Evolutionary conservation across 2,113 vertebrate species (phyloP).

Genomic region (Rana temporaria): DNA sequence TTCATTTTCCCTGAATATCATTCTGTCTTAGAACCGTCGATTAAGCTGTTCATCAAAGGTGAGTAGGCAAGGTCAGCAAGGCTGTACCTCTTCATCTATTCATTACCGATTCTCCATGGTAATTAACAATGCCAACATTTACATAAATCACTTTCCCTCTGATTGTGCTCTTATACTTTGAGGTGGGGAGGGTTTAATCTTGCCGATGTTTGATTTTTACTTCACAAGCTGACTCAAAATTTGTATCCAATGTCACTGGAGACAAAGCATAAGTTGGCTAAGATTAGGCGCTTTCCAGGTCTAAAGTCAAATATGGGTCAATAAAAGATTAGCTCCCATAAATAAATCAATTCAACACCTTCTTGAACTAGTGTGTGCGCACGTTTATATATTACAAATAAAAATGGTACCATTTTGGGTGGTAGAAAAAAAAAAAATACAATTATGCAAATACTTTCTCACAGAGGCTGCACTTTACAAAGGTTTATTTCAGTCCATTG

Average conservation of each 20-base stretch:
- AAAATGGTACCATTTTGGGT: no score
- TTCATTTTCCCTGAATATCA: slow-evolving; percentile 88
- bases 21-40: slow-evolving; percentile 78
- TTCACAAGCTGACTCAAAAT: slow-evolving; percentile 16
- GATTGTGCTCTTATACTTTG: slow-evolving; percentile 72
- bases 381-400: no score
- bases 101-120: slow-evolving; percentile 73
- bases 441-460: no score
- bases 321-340: no score
- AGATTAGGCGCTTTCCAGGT: no score
- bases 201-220: slow-evolving; percentile 23
- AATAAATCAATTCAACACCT: no score
- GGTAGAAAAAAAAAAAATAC: no score
- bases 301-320: no score
- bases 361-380: no score
- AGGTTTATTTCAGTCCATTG: no score
- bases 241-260: neutral
- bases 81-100: slow-evolving; percentile 74
- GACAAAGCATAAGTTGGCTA: slow-evolving; percentile 5
- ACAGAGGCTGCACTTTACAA: no score
- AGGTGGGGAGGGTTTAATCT: slow-evolving; percentile 16
- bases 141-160: slow-evolving; percentile 80
- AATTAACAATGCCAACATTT: slow-evolving; percentile 80
- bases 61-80: slow-evolving; percentile 79
- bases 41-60: slow-evolving; percentile 82